Evolutionary conservation across 2,113 vertebrate genomes (phyloP), one percentile per base, ranked within the genome.

Genomic region (Pluvianellus socialis): DNA sequence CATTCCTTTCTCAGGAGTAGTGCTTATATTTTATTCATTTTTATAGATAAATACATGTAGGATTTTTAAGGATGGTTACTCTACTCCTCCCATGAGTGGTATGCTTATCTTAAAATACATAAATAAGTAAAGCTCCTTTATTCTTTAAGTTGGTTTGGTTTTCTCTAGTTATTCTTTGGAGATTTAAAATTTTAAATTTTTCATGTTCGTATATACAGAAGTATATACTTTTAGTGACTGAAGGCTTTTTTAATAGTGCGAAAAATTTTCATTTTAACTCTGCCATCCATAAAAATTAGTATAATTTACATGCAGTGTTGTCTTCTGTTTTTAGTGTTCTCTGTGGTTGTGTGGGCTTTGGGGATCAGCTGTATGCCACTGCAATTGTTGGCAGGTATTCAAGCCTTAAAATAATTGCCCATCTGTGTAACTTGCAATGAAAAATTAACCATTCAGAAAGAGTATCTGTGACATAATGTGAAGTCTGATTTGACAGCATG

Each of bases 391-490:
- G 97, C 96, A 96, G 79, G 88, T 95, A 82, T 83, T 95, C 96
- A 96, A 95, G 35, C 70, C 79, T 92, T 90, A 88, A 90, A 94
- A 96, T 96, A 96, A 96, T 88, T 93, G 91, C 76, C 93, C 88
- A 90, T 98, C 90, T 97, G 95, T 92, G 88, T 95, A 96, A 96
- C 84, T 94, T 84, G 66, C 72, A 88, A 88, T 79, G 73, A 93
- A 95, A 93, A 95, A 80, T 83, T 90, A 96, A 75, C 95, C 47
- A 83, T 95, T 94, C 73, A 82, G 59, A 82, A 94, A 75, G 62
- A 94, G 66, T 79, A 94, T 65, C 93, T 94, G 85, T 96, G 92
- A 92, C 91, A 87, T 82, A 92, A 94, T 84, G 80, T 83, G 73
- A 93, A 94, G 76, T 92, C 68, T 92, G 65, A 81, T 96, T 96